These are phyloP conservation scores for Melinaea marsaeus DNA, from an alignment of 2,888 invertebrate genomes.

Conservation along the genomic window DNA sequence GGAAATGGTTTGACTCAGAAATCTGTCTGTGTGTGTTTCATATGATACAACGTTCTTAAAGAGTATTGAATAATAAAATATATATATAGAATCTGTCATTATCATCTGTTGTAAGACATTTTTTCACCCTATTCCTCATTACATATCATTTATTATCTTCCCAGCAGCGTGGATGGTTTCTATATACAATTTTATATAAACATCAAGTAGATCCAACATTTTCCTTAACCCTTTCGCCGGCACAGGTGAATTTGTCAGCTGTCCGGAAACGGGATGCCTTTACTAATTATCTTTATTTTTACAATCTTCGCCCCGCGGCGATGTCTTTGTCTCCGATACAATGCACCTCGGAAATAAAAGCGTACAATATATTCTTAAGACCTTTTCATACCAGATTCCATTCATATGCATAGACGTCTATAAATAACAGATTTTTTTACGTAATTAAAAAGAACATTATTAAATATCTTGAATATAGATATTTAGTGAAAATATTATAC, in stretches of 20 bases:
- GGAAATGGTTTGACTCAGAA: no score
- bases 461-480: no score
- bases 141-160: no score
- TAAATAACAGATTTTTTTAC: not conserved
- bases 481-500: no score
- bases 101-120: no score
- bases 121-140: no score
- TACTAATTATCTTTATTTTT: constrained; percentile 45
- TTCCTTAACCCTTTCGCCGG: constrained; percentile 46
- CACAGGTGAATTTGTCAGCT: constrained; percentile 70
- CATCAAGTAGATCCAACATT: constrained; percentile 34
- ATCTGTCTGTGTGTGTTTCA: no score
- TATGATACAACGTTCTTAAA: no score
- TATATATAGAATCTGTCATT: no score
- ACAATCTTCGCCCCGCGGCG: constrained; percentile 33
- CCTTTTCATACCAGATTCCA: constrained; percentile 24
- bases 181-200: constrained; percentile 1
- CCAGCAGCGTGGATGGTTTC: no score
- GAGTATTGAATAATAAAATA: no score
- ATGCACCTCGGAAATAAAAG: constrained; percentile 28
- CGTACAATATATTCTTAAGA: constrained; percentile 24
- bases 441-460: no score
- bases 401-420: not conserved
- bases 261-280: constrained; percentile 44
- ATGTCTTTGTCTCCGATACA: constrained; percentile 29